Evolutionary conservation across 2,797 vertebrate species (phyloP).

Genomic region (Chelidonichthys spinosus): DNA sequence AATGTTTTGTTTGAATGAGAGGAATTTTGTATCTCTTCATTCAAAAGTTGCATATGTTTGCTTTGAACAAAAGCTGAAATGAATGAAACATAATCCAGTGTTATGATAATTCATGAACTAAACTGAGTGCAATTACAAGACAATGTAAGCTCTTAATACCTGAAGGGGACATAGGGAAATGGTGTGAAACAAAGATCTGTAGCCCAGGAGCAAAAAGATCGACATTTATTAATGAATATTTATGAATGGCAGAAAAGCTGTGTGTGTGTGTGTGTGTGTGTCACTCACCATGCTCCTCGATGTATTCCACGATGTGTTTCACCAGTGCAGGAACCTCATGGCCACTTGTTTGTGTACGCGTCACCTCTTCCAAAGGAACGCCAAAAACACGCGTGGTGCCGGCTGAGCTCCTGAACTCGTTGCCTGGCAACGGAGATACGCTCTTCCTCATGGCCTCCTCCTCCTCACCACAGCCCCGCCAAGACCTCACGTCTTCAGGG

Average conservation of each 20-base stretch:
- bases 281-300: slow-evolving; percentile 96
- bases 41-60: neutral
- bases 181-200: neutral
- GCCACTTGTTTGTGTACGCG: slow-evolving; percentile 89
- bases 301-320: slow-evolving; percentile 97
- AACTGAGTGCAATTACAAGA: neutral
- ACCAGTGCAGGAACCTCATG: slow-evolving; percentile 96
- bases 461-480: slow-evolving; percentile 95
- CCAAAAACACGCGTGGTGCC: slow-evolving; percentile 95
- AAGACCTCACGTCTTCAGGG: slow-evolving; percentile 89
- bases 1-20: neutral
- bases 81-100: neutral
- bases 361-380: slow-evolving; percentile 96
- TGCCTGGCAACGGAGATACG: slow-evolving; percentile 95
- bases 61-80: neutral
- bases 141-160: neutral
- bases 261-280: neutral
- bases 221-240: neutral
- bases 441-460: slow-evolving; percentile 99
- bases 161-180: neutral
- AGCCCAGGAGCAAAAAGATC: neutral
- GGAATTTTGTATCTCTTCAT: neutral
- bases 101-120: neutral
- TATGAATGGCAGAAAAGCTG: neutral
- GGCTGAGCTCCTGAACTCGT: slow-evolving; percentile 83